Evolutionary conservation across 2,888 invertebrate species (phyloP).

Genomic region (Spilarctia lutea): DNA sequence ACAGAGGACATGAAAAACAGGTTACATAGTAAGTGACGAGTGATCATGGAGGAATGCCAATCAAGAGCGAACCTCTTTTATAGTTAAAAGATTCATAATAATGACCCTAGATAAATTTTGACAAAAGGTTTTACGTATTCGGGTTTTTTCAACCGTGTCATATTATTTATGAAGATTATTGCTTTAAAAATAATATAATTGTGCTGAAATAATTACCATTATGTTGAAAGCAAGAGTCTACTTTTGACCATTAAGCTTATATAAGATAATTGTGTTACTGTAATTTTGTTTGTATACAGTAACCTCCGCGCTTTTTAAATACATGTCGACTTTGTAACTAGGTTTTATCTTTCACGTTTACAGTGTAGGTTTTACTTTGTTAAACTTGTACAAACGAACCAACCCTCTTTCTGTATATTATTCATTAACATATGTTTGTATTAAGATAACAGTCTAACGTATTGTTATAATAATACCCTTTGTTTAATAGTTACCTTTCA

Average conservation of each 20-base stretch:
- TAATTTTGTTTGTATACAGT: conserved; percentile 1
- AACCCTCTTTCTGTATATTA: not conserved
- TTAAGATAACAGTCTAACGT: not conserved
- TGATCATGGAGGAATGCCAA: too few relatives aligned
- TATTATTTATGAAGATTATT: not conserved
- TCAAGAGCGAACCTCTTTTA: too few relatives aligned
- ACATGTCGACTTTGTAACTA: conserved; percentile 7
- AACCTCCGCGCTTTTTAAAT: not conserved
- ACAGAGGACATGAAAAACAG: too few relatives aligned
- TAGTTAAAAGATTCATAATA: too few relatives aligned
- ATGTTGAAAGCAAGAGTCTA: not conserved
- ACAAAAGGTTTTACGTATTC: too few relatives aligned
- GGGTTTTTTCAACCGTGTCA: too few relatives aligned
- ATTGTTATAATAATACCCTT: not conserved
- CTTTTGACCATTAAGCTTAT: not conserved
- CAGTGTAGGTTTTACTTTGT: not conserved
- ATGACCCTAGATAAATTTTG: too few relatives aligned
- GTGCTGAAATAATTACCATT: not conserved
- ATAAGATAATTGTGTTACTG: conserved; percentile 1
- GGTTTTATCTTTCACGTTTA: not conserved
- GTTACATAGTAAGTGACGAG: too few relatives aligned
- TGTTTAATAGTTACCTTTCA: not conserved
- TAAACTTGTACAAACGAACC: conserved; percentile 3
- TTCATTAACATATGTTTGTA: not conserved
- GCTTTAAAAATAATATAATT: not conserved